These are phyloP conservation scores for Orchestia grillus DNA, from an alignment of 1,140 invertebrate genomes.

Conservation along the genomic window DNA sequence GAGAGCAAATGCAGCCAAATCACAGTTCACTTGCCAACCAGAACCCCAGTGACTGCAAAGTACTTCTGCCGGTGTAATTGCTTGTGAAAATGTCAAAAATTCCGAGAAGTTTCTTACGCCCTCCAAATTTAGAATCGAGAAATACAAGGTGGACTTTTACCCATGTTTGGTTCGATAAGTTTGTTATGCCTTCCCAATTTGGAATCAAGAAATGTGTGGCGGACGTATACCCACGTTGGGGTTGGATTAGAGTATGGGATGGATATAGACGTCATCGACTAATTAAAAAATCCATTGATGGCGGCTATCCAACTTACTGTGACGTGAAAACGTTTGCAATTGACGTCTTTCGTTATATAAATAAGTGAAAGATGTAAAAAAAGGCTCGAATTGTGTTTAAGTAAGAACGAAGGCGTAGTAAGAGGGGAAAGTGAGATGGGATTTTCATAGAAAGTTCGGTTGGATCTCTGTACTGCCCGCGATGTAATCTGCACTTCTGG, in stretches of 20 bases:
- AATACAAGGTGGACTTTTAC: background rate
- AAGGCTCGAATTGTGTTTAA: background rate
- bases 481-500: background rate
- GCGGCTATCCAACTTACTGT: background rate
- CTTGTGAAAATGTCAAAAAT: background rate
- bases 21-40: constrained; percentile 20
- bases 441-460: background rate
- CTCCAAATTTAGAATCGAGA: background rate
- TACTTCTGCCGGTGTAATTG: background rate
- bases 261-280: background rate
- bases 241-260: background rate
- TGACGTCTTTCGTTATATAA: background rate
- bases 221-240: background rate
- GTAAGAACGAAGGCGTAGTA: background rate
- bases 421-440: background rate
- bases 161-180: too few relatives aligned
- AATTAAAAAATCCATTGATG: background rate
- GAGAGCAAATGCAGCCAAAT: constrained; percentile 34
- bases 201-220: too few relatives aligned
- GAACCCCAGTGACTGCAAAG: background rate
- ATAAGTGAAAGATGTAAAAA: background rate
- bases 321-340: background rate
- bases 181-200: too few relatives aligned
- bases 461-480: background rate
- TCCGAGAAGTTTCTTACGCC: background rate